Evolutionary conservation across 2,113 vertebrate species (phyloP), one percentile per base, ranked within the genome.

Genomic region (Alectura lathami): DNA sequence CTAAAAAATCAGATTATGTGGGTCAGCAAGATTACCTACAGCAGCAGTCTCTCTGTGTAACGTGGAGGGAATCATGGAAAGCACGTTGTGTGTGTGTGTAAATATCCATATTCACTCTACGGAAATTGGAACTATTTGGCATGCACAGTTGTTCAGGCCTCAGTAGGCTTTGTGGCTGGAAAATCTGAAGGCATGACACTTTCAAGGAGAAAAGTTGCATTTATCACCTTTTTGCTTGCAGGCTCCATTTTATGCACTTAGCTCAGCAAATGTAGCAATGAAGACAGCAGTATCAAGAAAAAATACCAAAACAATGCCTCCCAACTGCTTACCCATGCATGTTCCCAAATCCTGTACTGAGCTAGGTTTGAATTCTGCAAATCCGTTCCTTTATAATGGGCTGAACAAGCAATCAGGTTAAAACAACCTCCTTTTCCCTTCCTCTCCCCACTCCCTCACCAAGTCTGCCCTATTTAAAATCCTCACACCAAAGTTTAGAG

Each of bases 271-370:
- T 48, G 68, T 51, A 86, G 68, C 29, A 50, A 89, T 54, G 78
- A 88, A 83, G 63, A 81, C 73, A 93, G 95, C 84, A 87, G 6
- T 70, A 88, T 77, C 78, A 83, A 85, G 69, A 73, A 26, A 70
- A 93, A 91, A 94, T 86, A 53, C 74, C 60, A 85, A 91, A 96
- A 94, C 93, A 95, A 87, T 94, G 38, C 42, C 64, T 96, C 47
- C 38, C 74, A 86, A 79, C 17, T 95, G 95, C 95, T 96, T 95
- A 96, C 72, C 47, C 38, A 40, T 83, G 93, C 87, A 96, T 88
- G 89, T 95, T 95, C 89, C 84, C 59, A 91, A 95, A 91, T 67
- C 75, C 79, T 73, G 6, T 32, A 62, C 34, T 42, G 53, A 32
- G 66, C 59, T 83, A 70, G 27, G 47, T 62, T 43, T 88, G 54